A percentile compares a stretch with the other conserved stretches of the same genome.
Evolutionary conservation across 2,888 invertebrate species (phyloP).

Genomic region (Mesochorus sp.): DNA sequence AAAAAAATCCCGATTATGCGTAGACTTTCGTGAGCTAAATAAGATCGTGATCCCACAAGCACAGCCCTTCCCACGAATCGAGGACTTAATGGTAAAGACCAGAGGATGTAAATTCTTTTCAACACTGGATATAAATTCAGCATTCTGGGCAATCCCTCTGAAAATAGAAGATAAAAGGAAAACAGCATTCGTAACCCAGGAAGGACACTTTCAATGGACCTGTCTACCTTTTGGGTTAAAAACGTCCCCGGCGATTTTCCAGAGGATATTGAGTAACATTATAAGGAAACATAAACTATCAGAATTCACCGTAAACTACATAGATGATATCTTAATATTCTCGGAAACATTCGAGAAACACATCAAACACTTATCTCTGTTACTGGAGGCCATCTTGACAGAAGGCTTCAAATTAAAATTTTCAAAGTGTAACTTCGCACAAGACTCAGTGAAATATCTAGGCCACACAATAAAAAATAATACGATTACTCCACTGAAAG

Average conservation of each 20-base stretch:
- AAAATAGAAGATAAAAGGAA: too few relatives aligned
- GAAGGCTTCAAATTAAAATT: slow-evolving; percentile 19
- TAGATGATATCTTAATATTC: slow-evolving; percentile 45
- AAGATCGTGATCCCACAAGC: too few relatives aligned
- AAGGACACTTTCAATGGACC: too few relatives aligned
- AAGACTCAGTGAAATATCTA: slow-evolving; percentile 10
- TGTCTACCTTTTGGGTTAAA: slow-evolving; percentile 13
- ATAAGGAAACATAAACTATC: slow-evolving; percentile 46
- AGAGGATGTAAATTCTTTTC: too few relatives aligned
- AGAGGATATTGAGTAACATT: slow-evolving; percentile 48
- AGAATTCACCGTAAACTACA: slow-evolving; percentile 37
- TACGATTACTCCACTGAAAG: slow-evolving; percentile 36
- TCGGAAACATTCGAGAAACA: slow-evolving; percentile 25
- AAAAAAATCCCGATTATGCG: too few relatives aligned
- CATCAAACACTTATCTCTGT: slow-evolving; percentile 14
- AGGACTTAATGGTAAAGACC: too few relatives aligned
- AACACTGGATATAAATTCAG: too few relatives aligned
- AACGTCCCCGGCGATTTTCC: slow-evolving; percentile 41
- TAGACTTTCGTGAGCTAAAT: too few relatives aligned
- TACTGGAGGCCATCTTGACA: slow-evolving; percentile 31
- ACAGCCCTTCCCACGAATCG: too few relatives aligned
- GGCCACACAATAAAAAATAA: slow-evolving; percentile 30
- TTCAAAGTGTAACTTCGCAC: slow-evolving; percentile 19
- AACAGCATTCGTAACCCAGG: too few relatives aligned
- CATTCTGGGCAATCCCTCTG: too few relatives aligned